Evolutionary conservation across 2,888 invertebrate genomes (phyloP).

Genomic region (Lymantria monacha): DNA sequence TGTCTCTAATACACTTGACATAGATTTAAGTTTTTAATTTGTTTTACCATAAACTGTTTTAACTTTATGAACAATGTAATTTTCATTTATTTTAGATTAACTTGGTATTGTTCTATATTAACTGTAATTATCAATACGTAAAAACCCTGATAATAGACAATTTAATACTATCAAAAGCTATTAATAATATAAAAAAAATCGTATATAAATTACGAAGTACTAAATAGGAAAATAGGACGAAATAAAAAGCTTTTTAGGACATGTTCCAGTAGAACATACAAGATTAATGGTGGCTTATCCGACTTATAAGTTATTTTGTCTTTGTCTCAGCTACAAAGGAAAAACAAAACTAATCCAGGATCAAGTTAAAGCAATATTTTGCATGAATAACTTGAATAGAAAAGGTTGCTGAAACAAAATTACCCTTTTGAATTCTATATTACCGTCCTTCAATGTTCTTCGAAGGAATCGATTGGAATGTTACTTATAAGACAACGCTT

Average conservation of each 20-base stretch:
- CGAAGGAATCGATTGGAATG: constrained; percentile 5
- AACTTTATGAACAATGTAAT: no score
- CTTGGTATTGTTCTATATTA: no score
- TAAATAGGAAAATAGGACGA: neutral
- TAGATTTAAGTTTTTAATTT: no score
- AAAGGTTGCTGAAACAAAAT: constrained; percentile 20
- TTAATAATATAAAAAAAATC: neutral
- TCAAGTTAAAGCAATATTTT: constrained; percentile 25
- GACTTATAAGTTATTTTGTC: constrained; percentile 23
- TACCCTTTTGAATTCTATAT: constrained; percentile 13
- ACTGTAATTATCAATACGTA: no score
- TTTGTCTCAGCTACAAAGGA: constrained; percentile 17
- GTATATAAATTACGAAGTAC: neutral
- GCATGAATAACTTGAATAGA: constrained; percentile 20
- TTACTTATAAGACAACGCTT: constrained; percentile 3
- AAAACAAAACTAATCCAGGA: constrained; percentile 23
- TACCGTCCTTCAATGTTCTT: constrained; percentile 10
- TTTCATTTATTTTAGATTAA: no score
- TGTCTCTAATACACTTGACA: no score
- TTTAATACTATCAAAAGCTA: no score
- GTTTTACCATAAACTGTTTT: no score
- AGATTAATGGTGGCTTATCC: constrained; percentile 24
- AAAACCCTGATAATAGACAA: no score
- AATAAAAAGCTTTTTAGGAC: neutral
- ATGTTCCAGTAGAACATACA: constrained; percentile 5